Conservation (phyloP, 2,797 vertebrate species). For the Morelia viridis region DNA sequence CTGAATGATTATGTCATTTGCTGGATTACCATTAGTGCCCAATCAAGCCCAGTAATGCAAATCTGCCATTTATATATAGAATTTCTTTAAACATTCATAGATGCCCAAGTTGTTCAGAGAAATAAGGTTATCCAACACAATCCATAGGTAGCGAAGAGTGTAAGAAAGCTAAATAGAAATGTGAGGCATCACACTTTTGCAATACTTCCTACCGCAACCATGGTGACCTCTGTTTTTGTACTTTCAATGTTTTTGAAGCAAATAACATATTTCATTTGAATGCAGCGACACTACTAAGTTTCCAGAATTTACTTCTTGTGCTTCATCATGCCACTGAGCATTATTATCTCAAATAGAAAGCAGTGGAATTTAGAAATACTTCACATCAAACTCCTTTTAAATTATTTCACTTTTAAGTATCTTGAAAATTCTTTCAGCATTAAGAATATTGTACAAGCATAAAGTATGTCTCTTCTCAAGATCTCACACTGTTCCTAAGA, state of each 20-base stretch:
- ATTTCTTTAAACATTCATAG: not conserved
- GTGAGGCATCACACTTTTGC: not conserved
- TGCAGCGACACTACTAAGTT: conserved; percentile 12
- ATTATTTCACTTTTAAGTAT: conserved; percentile 19
- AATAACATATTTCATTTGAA: conserved; percentile 39
- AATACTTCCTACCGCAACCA: not conserved
- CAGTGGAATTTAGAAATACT: not conserved
- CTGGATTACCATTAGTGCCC: not conserved
- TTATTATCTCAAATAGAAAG: not conserved
- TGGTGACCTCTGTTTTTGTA: conserved; percentile 6
- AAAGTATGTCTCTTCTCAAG: not conserved
- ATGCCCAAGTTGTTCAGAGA: not conserved
- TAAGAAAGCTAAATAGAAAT: not conserved
- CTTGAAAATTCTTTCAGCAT: not conserved
- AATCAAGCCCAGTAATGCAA: not conserved
- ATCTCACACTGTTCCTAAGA: not conserved
- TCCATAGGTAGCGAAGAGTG: not conserved
- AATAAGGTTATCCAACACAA: not conserved
- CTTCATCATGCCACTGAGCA: not conserved
- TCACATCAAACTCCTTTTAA: conserved; percentile 14
- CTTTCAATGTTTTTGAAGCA: conserved; percentile 33
- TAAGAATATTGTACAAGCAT: not conserved
- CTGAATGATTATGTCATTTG: not conserved
- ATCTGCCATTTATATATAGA: not conserved
- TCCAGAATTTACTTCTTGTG: not conserved